Percentiles rank a stretch among this genome's conserved stretches.
phyloP scores from a whole-genome alignment of 2,113 vertebrate genomes.

The Suricata suricatta region DNA sequence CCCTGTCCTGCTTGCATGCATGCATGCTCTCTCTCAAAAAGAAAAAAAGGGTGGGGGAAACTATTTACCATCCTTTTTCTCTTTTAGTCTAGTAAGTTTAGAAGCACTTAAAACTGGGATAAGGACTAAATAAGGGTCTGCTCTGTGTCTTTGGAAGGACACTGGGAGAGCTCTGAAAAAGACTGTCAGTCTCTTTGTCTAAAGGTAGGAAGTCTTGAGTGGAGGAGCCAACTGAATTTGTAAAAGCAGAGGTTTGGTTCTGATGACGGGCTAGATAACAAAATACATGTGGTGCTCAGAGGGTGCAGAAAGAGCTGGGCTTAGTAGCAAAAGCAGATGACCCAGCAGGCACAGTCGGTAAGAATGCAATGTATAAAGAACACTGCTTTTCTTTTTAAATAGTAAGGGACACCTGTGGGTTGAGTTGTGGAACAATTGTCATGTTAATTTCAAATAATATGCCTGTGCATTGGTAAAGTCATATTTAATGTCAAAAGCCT shows the following conservation, averaged over 20 bases:
- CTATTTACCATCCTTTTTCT: not conserved
- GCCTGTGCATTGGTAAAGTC: not conserved
- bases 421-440: not conserved
- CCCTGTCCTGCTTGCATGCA: too few relatives aligned
- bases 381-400: not conserved
- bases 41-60: not conserved
- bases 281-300: not conserved
- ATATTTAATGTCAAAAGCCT: not conserved
- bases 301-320: not conserved
- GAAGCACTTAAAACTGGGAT: not conserved
- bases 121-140: not conserved
- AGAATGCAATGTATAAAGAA: not conserved
- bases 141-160: not conserved
- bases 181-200: not conserved
- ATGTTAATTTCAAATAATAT: not conserved
- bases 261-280: not conserved
- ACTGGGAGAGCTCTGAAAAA: not conserved
- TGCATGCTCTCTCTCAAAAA: too few relatives aligned
- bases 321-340: slow-evolving; percentile 1
- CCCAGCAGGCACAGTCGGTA: not conserved
- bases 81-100: not conserved
- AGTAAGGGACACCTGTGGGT: not conserved
- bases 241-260: not conserved
- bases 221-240: not conserved
- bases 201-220: not conserved